phyloP scores from a whole-genome alignment of 2,113 vertebrate genomes.

The Trichomycterus rosablanca region DNA sequence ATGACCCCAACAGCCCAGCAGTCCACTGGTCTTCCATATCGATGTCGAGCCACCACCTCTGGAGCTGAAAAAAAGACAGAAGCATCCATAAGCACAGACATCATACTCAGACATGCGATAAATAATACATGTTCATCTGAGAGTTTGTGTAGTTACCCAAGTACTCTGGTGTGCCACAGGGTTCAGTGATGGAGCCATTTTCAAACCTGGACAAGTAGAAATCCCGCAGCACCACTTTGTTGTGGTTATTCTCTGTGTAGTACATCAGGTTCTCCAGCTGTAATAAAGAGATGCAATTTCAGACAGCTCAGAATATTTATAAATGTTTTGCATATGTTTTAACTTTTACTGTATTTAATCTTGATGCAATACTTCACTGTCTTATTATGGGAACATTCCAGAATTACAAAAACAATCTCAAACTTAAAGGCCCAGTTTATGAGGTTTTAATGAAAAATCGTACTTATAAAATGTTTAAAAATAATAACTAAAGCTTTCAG shows the following conservation, averaged over 20 bases:
- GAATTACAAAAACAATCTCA: too few relatives aligned
- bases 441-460: too few relatives aligned
- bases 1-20: conserved; percentile 83
- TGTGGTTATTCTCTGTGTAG: conserved; percentile 79
- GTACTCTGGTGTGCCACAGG: conserved; percentile 81
- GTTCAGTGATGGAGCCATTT: conserved; percentile 77
- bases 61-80: conserved; percentile 61
- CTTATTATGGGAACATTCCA: too few relatives aligned
- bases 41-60: conserved; percentile 77
- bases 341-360: too few relatives aligned
- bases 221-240: conserved; percentile 79
- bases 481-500: too few relatives aligned
- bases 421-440: too few relatives aligned
- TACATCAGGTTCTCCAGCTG: conserved; percentile 84
- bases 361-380: too few relatives aligned
- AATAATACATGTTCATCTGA: not conserved
- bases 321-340: too few relatives aligned
- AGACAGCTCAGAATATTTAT: too few relatives aligned
- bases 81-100: conserved; percentile 1
- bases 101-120: not conserved
- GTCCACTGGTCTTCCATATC: conserved; percentile 79
- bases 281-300: not conserved
- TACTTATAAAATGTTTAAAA: too few relatives aligned
- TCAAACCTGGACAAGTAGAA: conserved; percentile 81
- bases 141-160: conserved; percentile 57